These are phyloP conservation scores for Neoascia interrupta DNA, from an alignment of 2,888 invertebrate genomes.

Conservation along the genomic window DNA sequence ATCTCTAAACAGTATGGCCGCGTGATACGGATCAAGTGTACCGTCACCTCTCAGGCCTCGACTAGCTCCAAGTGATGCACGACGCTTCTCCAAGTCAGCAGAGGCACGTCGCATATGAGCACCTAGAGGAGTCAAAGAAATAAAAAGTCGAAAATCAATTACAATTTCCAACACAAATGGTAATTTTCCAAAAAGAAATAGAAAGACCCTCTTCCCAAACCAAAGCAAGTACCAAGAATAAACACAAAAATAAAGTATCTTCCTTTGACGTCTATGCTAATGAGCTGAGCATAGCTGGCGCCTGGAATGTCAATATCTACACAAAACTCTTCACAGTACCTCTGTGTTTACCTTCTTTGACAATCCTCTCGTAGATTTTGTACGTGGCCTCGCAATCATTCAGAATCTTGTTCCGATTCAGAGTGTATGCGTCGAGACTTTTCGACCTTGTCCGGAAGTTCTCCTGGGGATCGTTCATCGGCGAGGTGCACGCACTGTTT, in stretches of 20 bases:
- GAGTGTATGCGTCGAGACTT: constrained; percentile 85
- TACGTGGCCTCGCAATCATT: constrained; percentile 91
- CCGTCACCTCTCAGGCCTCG: constrained; percentile 83
- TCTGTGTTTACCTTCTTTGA: constrained; percentile 84
- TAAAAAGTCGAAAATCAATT: constrained; percentile 23
- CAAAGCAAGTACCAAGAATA: constrained; percentile 73
- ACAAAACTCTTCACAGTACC: constrained; percentile 26
- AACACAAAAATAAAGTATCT: constrained; percentile 7
- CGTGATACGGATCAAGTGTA: constrained; percentile 91
- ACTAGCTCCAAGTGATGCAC: constrained; percentile 87
- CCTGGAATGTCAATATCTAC: constrained; percentile 17
- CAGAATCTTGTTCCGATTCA: constrained; percentile 81
- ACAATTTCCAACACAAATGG: too few species aligned
- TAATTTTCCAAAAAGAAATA: neutral
- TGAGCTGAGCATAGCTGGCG: neutral
- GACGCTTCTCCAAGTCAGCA: constrained; percentile 88
- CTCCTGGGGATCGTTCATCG: constrained; percentile 81
- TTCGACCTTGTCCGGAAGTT: constrained; percentile 89
- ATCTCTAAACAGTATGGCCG: constrained; percentile 94
- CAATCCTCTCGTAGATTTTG: constrained; percentile 88
- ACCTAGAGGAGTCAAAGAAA: constrained; percentile 81
- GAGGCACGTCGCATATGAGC: constrained; percentile 88
- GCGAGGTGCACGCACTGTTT: constrained; percentile 80
- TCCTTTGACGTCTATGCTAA: constrained; percentile 8
- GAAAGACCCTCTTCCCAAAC: neutral